phyloP scores from a whole-genome alignment of 1,140 invertebrate genomes.

The Drosophila quadrilineata region DNA sequence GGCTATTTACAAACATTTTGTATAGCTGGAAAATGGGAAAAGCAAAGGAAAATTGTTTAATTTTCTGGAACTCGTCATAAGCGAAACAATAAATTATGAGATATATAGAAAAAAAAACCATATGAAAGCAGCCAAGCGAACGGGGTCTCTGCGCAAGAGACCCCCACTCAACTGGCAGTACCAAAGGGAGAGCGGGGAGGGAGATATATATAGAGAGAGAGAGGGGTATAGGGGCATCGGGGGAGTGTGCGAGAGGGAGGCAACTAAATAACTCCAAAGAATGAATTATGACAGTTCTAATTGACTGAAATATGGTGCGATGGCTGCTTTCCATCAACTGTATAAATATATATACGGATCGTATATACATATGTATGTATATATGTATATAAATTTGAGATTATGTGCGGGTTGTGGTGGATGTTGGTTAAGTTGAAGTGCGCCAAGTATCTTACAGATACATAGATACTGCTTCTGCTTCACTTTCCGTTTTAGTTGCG shows the following conservation, averaged over 20 bases:
- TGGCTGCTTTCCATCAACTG: constrained; percentile 75
- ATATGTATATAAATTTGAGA: constrained; percentile 13
- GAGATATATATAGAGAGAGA: neutral
- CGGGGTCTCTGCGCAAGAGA: constrained; percentile 4
- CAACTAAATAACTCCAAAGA: constrained; percentile 79
- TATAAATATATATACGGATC: neutral
- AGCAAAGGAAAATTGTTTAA: constrained; percentile 67
- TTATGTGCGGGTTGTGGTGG: constrained; percentile 34
- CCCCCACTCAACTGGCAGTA: too few species aligned
- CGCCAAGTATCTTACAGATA: constrained; percentile 70
- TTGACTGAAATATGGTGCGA: constrained; percentile 81
- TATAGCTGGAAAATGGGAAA: constrained; percentile 31
- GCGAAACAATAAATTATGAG: constrained; percentile 69
- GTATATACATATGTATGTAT: neutral
- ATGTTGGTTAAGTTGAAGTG: constrained; percentile 38
- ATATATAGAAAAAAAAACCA: constrained; percentile 43
- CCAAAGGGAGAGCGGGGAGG: neutral
- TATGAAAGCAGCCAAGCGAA: constrained; percentile 23
- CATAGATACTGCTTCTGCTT: too few species aligned
- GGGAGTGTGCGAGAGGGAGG: constrained; percentile 10
- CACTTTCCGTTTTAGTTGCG: constrained; percentile 65
- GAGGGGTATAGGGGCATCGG: neutral
- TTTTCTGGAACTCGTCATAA: constrained; percentile 80
- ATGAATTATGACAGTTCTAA: constrained; percentile 81
- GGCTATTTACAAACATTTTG: constrained; percentile 45